These are phyloP conservation scores for Crocidura indochinensis DNA, from an alignment of 2,797 vertebrate species.

Conservation along the genomic window DNA sequence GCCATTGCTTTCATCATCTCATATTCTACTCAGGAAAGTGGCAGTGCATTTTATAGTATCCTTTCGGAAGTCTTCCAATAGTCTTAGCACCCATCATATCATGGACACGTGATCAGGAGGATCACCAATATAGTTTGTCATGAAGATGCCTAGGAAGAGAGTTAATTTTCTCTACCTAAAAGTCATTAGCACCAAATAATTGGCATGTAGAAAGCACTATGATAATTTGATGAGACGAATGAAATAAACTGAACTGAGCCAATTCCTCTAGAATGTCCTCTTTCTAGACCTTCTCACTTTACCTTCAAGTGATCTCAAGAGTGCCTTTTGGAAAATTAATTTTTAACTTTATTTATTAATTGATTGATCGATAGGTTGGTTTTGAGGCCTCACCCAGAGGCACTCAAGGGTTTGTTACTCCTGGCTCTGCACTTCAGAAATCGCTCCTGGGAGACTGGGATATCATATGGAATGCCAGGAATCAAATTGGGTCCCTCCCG, in stretches of 20 bases:
- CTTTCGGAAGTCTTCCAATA: not conserved
- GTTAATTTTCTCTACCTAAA: not conserved
- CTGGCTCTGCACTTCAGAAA: no score
- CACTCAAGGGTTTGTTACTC: no score
- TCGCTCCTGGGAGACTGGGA: no score
- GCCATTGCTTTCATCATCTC: not conserved
- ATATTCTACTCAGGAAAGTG: not conserved
- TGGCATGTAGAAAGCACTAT: not conserved
- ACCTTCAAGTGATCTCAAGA: not conserved
- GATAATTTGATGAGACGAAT: not conserved
- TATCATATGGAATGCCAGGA: no score
- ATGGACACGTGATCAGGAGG: not conserved
- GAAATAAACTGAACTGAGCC: not conserved
- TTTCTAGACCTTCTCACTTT: not conserved
- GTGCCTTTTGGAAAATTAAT: not conserved
- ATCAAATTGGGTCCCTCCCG: no score
- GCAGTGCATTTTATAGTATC: not conserved
- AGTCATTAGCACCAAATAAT: not conserved
- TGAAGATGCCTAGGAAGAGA: not conserved
- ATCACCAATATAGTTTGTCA: not conserved
- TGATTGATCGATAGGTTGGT: no score
- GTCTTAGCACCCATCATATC: not conserved
- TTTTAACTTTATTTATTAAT: no score
- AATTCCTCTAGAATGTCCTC: not conserved
- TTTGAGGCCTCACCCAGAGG: no score